Base-by-base conservation (phyloP, 2,888 invertebrate genomes). In the Aethes cnicana region DNA sequence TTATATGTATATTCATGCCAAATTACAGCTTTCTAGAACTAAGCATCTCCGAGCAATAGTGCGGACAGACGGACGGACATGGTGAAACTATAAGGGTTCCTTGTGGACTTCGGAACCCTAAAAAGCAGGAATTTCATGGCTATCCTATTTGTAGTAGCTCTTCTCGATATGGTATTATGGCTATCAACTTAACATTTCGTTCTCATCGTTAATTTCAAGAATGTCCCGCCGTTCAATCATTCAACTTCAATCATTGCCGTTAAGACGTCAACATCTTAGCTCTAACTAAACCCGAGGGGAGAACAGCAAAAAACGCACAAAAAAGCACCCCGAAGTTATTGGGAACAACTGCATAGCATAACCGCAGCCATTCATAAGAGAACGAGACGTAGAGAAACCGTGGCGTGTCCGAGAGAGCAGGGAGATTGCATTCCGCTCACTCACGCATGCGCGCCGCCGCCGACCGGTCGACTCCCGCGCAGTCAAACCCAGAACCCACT, bases 361-460 rank as follows among this genome's bases (percentile, higher is more conserved):
- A 73, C 62, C 59, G 60, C 72, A 67, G 66, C 77, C 84, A 86
- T 87, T 86, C 82, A 85, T 83, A 77, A 74, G 69, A 59, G 84
- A 77, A 78, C 70, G 80, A 80, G 69, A 56, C 56, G 57, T 64
- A 69, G 80, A 78, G 81, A 85, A 86, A 68, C 62, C 53, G 44
- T 58, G 57, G 61, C 72, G 68, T 75, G 81, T 64, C 69, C 68
- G 85, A 85, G 81, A 82, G 85, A 85, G 86, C 75, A 86, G 81
- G 77, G 78, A 84, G 84, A 86, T 85, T 85, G 88, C 86, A 87
- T 88, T 86, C 87, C 66, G 52, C 58, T 68, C 70, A 68, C 64
- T 57, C 59, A 69, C 72, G 66, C 68, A 63, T 64, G 66, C 67
- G 74, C 73, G 61, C 62, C 60, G 64, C 58, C 50, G 53, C 57